Conservation (phyloP, 2,797 vertebrate genomes). For the Oceanodroma leucorhoa region DNA sequence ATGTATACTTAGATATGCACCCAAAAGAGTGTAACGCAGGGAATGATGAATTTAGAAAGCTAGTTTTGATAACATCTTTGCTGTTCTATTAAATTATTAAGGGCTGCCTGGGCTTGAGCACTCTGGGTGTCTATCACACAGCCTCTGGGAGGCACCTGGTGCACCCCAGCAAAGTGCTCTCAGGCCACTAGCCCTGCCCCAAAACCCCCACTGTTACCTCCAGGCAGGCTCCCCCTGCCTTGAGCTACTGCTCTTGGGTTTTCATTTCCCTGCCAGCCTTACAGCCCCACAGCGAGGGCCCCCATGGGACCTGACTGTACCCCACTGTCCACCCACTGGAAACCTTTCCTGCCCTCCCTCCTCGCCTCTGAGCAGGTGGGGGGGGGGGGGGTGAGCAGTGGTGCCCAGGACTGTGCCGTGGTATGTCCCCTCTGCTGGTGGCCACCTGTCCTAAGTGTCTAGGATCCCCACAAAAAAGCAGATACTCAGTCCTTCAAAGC, state of each 20-base stretch:
- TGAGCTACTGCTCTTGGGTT: background rate
- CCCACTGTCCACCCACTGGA: background rate
- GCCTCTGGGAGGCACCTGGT: too few relatives aligned
- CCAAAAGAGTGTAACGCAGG: background rate
- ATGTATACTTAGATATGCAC: background rate
- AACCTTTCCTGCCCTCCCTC: background rate
- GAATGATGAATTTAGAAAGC: background rate
- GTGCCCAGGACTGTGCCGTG: background rate
- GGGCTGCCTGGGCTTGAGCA: background rate
- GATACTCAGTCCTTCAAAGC: background rate
- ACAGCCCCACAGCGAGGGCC: rapidly evolving
- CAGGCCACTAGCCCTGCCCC: background rate
- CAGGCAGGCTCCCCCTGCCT: background rate
- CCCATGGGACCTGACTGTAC: too few relatives aligned
- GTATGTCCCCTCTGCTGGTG: background rate
- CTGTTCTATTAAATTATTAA: background rate
- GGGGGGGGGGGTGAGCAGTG: too few relatives aligned
- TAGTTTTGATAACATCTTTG: background rate
- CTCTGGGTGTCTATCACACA: background rate
- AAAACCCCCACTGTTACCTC: background rate
- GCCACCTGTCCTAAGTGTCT: background rate
- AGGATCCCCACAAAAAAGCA: background rate
- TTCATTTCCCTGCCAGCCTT: background rate
- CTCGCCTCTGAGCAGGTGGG: rapidly evolving
- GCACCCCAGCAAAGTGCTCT: rapidly evolving